These are phyloP conservation scores for Lagria hirta DNA, from an alignment of 2,888 invertebrate species.

Conservation along the genomic window DNA sequence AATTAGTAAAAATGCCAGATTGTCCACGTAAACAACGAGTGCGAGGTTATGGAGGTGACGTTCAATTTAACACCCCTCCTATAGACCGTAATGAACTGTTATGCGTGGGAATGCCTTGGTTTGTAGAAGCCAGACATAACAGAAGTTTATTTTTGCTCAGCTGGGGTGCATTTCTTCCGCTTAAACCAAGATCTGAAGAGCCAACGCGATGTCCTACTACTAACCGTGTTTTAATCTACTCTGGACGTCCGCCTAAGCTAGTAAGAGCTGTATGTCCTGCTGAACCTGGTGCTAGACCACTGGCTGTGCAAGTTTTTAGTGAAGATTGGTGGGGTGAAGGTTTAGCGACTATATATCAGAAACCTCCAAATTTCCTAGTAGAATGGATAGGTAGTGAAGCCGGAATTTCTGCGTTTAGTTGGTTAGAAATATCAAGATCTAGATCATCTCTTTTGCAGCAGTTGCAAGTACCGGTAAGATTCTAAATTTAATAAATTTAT, in stretches of 20 bases:
- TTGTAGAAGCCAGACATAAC: constrained; percentile 77
- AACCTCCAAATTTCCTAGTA: constrained; percentile 64
- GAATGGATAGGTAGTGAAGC: constrained; percentile 72
- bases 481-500: too few relatives aligned
- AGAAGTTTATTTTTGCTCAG: constrained; percentile 79
- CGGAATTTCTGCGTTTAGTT: constrained; percentile 75
- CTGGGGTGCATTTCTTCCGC: constrained; percentile 76
- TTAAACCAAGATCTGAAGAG: constrained; percentile 63
- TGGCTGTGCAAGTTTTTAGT: constrained; percentile 76
- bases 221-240: constrained; percentile 80
- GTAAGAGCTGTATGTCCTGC: constrained; percentile 73
- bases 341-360: constrained; percentile 43
- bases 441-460: constrained; percentile 64
- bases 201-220: constrained; percentile 71
- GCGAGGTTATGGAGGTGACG: constrained; percentile 58
- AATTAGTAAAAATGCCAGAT: constrained; percentile 64
- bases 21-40: constrained; percentile 67
- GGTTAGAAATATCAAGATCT: constrained; percentile 74
- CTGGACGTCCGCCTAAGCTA: constrained; percentile 67
- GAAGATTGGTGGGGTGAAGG: constrained; percentile 71
- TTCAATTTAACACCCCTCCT: constrained; percentile 65
- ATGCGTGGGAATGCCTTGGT: constrained; percentile 76
- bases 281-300: constrained; percentile 65
- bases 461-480: constrained; percentile 57
- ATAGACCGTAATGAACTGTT: constrained; percentile 63